Base-by-base conservation (phyloP, 2,888 invertebrate species). In the Blastobasis lacticolella region DNA sequence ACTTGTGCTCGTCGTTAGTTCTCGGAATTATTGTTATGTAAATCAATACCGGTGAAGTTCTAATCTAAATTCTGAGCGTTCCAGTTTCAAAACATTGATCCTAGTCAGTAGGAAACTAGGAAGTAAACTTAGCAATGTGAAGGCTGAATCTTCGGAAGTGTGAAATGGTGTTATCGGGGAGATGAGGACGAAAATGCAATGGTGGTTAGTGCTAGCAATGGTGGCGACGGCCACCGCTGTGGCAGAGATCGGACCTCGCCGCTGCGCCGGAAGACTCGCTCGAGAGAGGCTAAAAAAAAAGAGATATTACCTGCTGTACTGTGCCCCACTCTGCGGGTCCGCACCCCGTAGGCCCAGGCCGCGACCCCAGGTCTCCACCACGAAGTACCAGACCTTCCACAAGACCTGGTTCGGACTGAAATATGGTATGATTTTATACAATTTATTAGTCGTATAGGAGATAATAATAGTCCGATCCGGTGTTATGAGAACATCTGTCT, bases 331-430 rank as follows among this genome's bases (percentile, higher is more conserved):
- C 0, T 87, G 87, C 56, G 66, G 70, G n/a, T 60, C 69, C 0
- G 58, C 62, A 1, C 70, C 54, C 46, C 56, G 71, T 47, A 62
- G 71, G 47, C 62, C 78, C 43, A 69, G 70, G 46, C 72, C 73
- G 0, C 68, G 73, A 6, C 76, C 75, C 4, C 67, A 71, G 4
- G 59, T 77, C 10, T 59, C 73, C 7, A 67, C 67, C 5, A 69
- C 76, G 51, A 69, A 71, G 36, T 88, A 88, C 67, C 86, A 86
- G 57, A 87, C 87, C 2, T 85, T 75, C 59, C 86, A 87, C 59
- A 83, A 73, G 51, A 82, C 85, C 9, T 86, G 86, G 86, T 76
- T 79, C 52, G 86, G 86, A 50, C 70, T 87, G 6, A 85, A 83
- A 69, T 77, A 86, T 56, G 86, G 86, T 87, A 82, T 36, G 78